A percentile compares a stretch with the other conserved stretches of the same genome.
Evolutionary conservation across 1,140 invertebrate species (phyloP).

Genomic region (Drosophila santomea): DNA sequence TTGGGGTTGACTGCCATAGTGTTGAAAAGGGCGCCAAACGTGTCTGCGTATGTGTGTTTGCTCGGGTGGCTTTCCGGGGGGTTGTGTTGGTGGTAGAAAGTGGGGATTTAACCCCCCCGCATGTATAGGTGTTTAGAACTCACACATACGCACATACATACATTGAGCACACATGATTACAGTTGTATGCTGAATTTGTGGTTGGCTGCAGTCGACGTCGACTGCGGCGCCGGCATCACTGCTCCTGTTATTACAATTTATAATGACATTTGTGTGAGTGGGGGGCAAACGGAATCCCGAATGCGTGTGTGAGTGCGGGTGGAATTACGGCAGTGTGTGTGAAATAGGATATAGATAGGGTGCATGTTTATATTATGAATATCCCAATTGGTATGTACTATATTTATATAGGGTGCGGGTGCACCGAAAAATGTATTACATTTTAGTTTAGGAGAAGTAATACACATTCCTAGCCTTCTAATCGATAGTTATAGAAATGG

Average conservation of each 20-base stretch:
- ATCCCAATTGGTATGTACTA: conserved; percentile 48
- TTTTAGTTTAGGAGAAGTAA: not conserved
- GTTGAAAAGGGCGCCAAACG: conserved; percentile 83
- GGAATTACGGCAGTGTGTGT: conserved; percentile 59
- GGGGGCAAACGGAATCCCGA: conserved; percentile 36
- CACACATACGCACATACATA: conserved; percentile 40
- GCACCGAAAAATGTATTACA: not conserved
- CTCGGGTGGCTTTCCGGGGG: conserved; percentile 2
- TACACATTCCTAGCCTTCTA: not conserved
- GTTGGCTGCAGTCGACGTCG: conserved; percentile 61
- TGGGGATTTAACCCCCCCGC: conserved; percentile 25
- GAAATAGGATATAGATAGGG: conserved; percentile 69
- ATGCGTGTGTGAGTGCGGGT: conserved; percentile 20
- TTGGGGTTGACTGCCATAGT: conserved; percentile 68
- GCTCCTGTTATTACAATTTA: conserved; percentile 82
- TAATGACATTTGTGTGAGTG: conserved; percentile 78
- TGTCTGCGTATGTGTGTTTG: conserved; percentile 27
- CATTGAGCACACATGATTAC: conserved; percentile 81
- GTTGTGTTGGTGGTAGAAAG: not conserved
- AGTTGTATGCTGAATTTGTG: conserved; percentile 83
- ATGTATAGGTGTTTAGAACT: conserved; percentile 77
- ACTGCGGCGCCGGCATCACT: conserved; percentile 54
- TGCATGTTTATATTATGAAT: conserved; percentile 78
- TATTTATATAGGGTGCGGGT: conserved; percentile 6
- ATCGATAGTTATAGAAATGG: not conserved